A percentile compares a stretch with the other conserved stretches of the same genome.
phyloP scores from a whole-genome alignment of 2,797 vertebrate species.

The Craterocephalus amniculus region DNA sequence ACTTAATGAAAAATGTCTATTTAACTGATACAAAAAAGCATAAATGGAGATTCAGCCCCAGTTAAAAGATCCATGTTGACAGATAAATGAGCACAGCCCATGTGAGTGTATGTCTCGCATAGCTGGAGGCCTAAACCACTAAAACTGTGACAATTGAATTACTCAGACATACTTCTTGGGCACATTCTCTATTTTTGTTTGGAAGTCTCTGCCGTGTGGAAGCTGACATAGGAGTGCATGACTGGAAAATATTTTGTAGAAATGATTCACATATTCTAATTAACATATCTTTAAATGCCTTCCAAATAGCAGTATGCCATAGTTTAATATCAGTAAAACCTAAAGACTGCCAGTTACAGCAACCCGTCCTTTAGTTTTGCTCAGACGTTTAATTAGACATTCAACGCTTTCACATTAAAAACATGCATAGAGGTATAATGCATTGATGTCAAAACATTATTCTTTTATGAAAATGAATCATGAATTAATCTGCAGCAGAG shows the following conservation, averaged over 20 bases:
- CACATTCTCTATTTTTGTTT: slow-evolving; percentile 54
- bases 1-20: too few relatives aligned
- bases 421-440: not conserved
- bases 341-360: not conserved
- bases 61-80: not conserved
- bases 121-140: slow-evolving; percentile 7
- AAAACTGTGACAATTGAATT: slow-evolving; percentile 24
- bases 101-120: not conserved
- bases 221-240: slow-evolving; percentile 63
- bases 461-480: not conserved
- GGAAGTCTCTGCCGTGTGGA: slow-evolving; percentile 57
- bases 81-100: not conserved
- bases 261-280: slow-evolving; percentile 50
- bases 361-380: not conserved
- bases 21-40: too few relatives aligned
- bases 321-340: not conserved
- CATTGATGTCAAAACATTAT: not conserved
- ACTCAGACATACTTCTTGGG: slow-evolving; percentile 40
- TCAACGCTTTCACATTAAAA: not conserved
- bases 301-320: not conserved
- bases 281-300: slow-evolving; percentile 20
- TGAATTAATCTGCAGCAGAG: slow-evolving; percentile 36
- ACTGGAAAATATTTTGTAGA: slow-evolving; percentile 70
- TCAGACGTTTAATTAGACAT: slow-evolving; percentile 5
- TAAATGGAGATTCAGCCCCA: not conserved